Conservation (phyloP, 2,113 vertebrate genomes). For the Pangasianodon gigas region DNA sequence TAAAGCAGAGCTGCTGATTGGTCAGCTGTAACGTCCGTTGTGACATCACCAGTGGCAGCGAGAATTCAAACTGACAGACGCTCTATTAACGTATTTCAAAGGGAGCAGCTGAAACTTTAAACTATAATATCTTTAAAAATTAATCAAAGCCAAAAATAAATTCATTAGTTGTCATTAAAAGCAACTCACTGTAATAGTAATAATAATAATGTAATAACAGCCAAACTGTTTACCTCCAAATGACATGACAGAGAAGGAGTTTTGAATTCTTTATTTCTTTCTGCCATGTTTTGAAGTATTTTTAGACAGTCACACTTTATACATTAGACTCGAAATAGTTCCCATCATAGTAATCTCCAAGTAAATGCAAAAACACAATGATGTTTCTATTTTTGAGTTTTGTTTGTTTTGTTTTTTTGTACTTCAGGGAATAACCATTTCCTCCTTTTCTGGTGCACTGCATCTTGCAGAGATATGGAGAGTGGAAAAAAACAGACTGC, state of each 20-base stretch:
- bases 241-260: not conserved
- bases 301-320: not conserved
- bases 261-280: not conserved
- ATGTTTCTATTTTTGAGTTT: slow-evolving; percentile 60
- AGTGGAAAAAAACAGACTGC: slow-evolving; percentile 23
- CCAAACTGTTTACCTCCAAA: not conserved
- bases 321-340: not conserved
- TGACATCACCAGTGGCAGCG: not conserved
- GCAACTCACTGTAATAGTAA: not conserved
- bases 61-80: no score
- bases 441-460: slow-evolving; percentile 48
- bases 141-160: no score
- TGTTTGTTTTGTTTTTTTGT: not conserved
- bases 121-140: no score
- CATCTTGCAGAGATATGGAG: slow-evolving; percentile 16
- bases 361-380: slow-evolving; percentile 1
- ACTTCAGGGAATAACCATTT: slow-evolving; percentile 62
- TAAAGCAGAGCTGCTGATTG: not conserved
- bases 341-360: not conserved
- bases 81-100: not conserved
- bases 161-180: not conserved
- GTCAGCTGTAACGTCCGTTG: not conserved
- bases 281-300: not conserved
- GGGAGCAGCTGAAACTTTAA: not conserved
- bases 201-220: no score